Evolutionary conservation across 2,113 vertebrate species (phyloP), one percentile per base, ranked within the genome.

Genomic region (Donacobius atricapilla): DNA sequence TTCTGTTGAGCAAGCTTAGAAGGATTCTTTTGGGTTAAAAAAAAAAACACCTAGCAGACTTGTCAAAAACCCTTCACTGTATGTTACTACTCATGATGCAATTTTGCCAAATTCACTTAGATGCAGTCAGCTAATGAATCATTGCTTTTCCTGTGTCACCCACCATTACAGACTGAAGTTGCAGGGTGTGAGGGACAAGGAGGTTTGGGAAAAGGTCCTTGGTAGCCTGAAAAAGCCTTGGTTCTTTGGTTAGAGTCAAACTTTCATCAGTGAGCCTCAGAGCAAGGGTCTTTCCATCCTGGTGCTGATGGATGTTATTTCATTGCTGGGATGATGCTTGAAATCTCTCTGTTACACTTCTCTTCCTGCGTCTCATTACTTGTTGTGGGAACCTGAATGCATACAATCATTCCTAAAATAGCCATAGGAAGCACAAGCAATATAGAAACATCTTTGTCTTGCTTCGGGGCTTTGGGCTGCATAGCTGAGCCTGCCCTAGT

Each of bases 321-420:
- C 35, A 40, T 58, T 7, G 2, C 47, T 51, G 30, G 39, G 14
- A 61, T 54, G 66, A 54, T 65, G 31, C 11, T 40, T 69, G 24
- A 9, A 0, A 57, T 89, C 44, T 87, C 22, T 79, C 35, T 82
- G 13, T 60, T 76, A 30, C 75, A 37, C 63, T 93, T 89, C 50
- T 85, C 13, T 88, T 94, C 28, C 65, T 53, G 3, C 83, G 39
- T 92, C 76, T 89, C 35, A 63, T 68, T 95, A 94, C 71, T 93
- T 71, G 17, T 54, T 94, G 79, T 93, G 83, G 58, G 47, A 94
- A 94, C 79, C 80, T 93, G 69, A 94, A 89, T 79, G 48, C 54
- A 73, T 39, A 78, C 63, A 60, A 40, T 94, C 85, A 87, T 94
- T 85, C 81, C 78, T 94, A 90, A 96, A 94, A 97, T 95, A 95